These are phyloP conservation scores for Bos indicus DNA, from an alignment of 2,113 vertebrate species.

Conservation along the genomic window DNA sequence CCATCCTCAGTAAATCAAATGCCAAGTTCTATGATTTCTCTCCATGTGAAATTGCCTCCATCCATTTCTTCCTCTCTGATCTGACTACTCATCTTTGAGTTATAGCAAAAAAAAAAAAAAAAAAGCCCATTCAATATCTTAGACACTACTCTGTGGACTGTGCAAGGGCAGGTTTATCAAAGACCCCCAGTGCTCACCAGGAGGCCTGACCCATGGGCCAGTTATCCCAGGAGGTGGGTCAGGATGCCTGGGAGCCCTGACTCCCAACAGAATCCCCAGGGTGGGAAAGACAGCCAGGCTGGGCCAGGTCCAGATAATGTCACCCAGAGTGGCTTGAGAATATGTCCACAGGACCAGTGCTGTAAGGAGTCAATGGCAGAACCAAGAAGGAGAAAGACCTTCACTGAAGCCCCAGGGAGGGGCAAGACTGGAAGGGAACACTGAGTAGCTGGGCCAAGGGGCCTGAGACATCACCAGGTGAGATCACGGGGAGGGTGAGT, in stretches of 20 bases:
- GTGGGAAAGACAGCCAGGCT: background rate
- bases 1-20: background rate
- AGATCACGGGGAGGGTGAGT: background rate
- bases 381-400: background rate
- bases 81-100: background rate
- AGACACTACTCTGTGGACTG: background rate
- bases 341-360: background rate
- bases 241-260: background rate
- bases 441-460: background rate
- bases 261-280: background rate
- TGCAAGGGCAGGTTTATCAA: background rate
- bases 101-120: background rate
- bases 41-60: background rate
- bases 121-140: background rate
- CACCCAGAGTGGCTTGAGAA: background rate
- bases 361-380: background rate
- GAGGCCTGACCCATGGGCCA: accelerated
- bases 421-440: background rate
- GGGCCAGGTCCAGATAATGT: background rate
- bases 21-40: background rate
- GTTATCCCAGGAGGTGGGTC: background rate
- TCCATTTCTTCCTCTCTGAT: background rate
- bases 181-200: background rate
- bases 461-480: no score
- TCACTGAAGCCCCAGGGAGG: background rate